Evolutionary conservation across 2,797 vertebrate species (phyloP).

Genomic region (Spatula clypeata): DNA sequence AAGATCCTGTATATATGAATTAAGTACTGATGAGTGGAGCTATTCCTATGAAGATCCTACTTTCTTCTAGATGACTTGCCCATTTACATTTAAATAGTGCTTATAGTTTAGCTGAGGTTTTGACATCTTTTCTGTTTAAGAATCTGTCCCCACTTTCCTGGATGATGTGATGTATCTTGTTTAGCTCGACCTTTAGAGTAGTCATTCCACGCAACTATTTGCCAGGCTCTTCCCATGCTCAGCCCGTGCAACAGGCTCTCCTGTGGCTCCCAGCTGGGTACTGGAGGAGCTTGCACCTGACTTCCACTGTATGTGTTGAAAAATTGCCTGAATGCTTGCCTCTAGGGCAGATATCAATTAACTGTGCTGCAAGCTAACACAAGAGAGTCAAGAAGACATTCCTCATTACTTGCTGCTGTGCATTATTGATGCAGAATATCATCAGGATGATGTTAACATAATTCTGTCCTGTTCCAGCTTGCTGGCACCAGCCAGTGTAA

Average conservation of each 20-base stretch:
- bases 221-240: neutral
- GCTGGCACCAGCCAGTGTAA: neutral
- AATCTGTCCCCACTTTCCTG: neutral
- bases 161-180: neutral
- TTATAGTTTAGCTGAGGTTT: neutral
- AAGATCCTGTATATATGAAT: neutral
- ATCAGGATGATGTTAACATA: neutral
- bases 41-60: neutral
- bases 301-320: neutral
- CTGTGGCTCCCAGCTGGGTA: neutral
- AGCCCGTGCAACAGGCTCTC: neutral
- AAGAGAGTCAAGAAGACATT: neutral
- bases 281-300: neutral
- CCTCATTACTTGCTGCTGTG: neutral
- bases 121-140: neutral
- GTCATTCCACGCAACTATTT: neutral
- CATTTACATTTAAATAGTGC: neutral
- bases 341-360: neutral
- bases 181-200: neutral
- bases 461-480: neutral
- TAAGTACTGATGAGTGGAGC: neutral
- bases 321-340: neutral
- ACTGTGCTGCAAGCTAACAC: neutral
- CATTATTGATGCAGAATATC: neutral
- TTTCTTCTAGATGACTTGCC: neutral